Percentiles rank a stretch among this genome's conserved stretches.
Evolutionary conservation across 2,797 vertebrate species (phyloP).

Genomic region (Pempheris klunzingeri): DNA sequence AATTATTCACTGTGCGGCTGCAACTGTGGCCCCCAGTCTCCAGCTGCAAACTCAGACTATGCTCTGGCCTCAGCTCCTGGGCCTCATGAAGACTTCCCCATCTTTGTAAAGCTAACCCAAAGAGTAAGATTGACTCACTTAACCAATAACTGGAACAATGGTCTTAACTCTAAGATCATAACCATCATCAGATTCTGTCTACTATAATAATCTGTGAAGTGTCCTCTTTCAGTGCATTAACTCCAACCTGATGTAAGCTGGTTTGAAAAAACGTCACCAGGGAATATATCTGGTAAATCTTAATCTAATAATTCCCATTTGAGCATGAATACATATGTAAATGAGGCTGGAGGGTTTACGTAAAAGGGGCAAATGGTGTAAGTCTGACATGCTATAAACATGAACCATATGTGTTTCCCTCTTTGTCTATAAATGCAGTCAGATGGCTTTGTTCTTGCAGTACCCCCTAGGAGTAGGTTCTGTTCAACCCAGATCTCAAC

Average conservation of each 20-base stretch:
- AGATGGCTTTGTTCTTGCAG: slow-evolving; percentile 79
- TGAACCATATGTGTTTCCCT: slow-evolving; percentile 80
- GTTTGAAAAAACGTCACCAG: slow-evolving; percentile 54
- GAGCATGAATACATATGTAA: slow-evolving; percentile 78
- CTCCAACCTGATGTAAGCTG: slow-evolving; percentile 64
- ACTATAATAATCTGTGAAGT: slow-evolving; percentile 58
- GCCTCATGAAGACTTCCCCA: slow-evolving; percentile 49
- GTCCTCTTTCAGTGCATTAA: slow-evolving; percentile 66
- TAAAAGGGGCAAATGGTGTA: slow-evolving; percentile 69
- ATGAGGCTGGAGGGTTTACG: slow-evolving; percentile 69
- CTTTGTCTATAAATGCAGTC: slow-evolving; percentile 82
- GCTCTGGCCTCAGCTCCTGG: slow-evolving; percentile 48
- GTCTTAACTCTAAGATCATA: slow-evolving; percentile 62
- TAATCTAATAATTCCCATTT: slow-evolving; percentile 79
- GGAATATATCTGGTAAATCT: slow-evolving; percentile 73
- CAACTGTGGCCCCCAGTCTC: slow-evolving; percentile 61
- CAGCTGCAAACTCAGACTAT: slow-evolving; percentile 63
- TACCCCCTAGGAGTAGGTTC: slow-evolving; percentile 72
- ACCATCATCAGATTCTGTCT: slow-evolving; percentile 67
- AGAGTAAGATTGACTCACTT: slow-evolving; percentile 62
- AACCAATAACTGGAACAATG: slow-evolving; percentile 68
- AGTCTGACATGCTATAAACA: slow-evolving; percentile 81
- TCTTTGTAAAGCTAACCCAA: slow-evolving; percentile 51
- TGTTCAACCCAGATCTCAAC: slow-evolving; percentile 58
- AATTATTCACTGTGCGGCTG: slow-evolving; percentile 81